A percentile compares a stretch with the other conserved stretches of the same genome.
Evolutionary conservation across 2,797 vertebrate genomes (phyloP).

Genomic region (Helicolenus hilgendorfi): DNA sequence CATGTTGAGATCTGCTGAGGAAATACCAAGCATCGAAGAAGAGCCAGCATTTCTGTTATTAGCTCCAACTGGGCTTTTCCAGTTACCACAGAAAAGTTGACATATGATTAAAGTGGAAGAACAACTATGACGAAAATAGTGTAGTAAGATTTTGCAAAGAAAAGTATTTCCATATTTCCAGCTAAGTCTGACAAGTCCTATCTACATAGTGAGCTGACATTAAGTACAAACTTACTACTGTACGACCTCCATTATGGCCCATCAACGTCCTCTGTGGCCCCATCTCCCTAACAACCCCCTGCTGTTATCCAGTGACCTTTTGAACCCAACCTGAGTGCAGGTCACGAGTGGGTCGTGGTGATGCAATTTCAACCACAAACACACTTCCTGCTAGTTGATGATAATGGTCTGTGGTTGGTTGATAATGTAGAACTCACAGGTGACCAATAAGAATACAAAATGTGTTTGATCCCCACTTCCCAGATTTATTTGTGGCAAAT

Average conservation of each 20-base stretch:
- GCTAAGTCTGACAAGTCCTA: not conserved
- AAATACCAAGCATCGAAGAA: not conserved
- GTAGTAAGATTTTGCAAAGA: not conserved
- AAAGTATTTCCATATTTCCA: not conserved
- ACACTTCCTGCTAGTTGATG: conserved; percentile 43
- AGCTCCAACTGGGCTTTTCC: not conserved
- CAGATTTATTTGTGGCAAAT: conserved; percentile 31
- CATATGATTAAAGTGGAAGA: not conserved
- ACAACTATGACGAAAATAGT: not conserved
- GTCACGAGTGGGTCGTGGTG: conserved; percentile 29
- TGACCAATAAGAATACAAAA: conserved; percentile 41
- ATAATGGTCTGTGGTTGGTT: conserved; percentile 39
- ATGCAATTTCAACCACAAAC: conserved; percentile 46
- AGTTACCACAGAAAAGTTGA: not conserved
- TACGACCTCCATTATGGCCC: not conserved
- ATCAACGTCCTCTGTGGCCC: not conserved
- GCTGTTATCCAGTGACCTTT: conserved; percentile 55
- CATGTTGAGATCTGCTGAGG: no score
- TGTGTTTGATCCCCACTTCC: conserved; percentile 17
- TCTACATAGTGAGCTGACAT: not conserved
- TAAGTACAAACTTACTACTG: not conserved
- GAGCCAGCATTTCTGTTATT: not conserved
- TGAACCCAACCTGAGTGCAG: conserved; percentile 48
- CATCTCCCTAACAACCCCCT: not conserved
- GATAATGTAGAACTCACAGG: conserved; percentile 25